Percentiles rank a stretch among this genome's conserved stretches.
phyloP scores from a whole-genome alignment of 2,797 vertebrate species.

The Graptemys geographica region DNA sequence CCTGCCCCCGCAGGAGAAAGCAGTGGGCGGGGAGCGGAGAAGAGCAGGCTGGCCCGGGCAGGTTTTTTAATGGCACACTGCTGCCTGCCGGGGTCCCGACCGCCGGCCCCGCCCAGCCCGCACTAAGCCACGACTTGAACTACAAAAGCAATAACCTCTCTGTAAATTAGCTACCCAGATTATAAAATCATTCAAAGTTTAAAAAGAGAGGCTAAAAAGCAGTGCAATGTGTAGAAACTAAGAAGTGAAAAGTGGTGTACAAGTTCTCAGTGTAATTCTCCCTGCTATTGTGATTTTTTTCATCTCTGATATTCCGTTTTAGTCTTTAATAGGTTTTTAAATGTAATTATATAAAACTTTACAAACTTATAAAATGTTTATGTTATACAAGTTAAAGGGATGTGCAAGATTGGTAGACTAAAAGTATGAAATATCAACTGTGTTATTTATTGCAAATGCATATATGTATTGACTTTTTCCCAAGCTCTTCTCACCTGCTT shows the following conservation, averaged over 20 bases:
- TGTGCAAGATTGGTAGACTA: background rate
- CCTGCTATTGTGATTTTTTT: background rate
- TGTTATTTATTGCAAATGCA: background rate
- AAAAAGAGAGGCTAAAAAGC: background rate
- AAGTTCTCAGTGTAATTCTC: background rate
- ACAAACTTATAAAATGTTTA: background rate
- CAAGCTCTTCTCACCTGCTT: background rate
- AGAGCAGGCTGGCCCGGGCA: too few relatives aligned
- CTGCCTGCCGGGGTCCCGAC: too few relatives aligned
- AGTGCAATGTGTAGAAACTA: background rate
- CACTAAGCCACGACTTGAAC: background rate
- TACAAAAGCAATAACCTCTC: background rate
- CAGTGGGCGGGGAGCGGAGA: too few relatives aligned
- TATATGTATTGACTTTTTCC: background rate
- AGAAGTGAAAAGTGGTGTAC: background rate
- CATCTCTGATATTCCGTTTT: background rate
- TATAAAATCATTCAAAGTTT: background rate
- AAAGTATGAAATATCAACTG: background rate
- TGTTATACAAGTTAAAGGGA: background rate
- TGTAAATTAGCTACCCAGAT: background rate
- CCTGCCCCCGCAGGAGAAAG: too few relatives aligned
- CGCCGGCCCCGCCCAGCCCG: too few relatives aligned
- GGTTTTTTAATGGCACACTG: too few relatives aligned
- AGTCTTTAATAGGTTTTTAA: fast-evolving
- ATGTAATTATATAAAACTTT: background rate